A percentile compares a stretch with the other conserved stretches of the same genome.
Conservation (phyloP, 2,888 invertebrate genomes). For the Punctoribates punctum region DNA sequence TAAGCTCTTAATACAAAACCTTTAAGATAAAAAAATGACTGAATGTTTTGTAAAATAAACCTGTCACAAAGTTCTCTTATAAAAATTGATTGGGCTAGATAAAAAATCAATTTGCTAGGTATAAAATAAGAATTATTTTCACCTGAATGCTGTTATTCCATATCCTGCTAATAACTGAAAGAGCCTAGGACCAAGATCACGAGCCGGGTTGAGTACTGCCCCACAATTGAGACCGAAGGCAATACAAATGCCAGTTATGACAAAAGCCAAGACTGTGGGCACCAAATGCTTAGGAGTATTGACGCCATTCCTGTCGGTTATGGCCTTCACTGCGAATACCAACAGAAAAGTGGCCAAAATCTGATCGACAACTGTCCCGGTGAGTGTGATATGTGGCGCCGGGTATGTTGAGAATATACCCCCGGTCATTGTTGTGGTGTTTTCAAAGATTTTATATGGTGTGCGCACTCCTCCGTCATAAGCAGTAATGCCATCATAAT, state of each 20-base stretch:
- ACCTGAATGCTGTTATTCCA: slow-evolving; percentile 55
- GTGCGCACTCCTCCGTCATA: slow-evolving; percentile 52
- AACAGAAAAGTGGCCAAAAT: slow-evolving; percentile 56
- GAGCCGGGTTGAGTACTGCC: slow-evolving; percentile 61
- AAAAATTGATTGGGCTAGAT: too few species aligned
- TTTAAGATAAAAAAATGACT: too few species aligned
- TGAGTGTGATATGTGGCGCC: slow-evolving; percentile 53
- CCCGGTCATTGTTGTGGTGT: slow-evolving; percentile 53
- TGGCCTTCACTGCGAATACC: slow-evolving; percentile 55
- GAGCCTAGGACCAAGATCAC: slow-evolving; percentile 60
- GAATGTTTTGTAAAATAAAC: too few species aligned
- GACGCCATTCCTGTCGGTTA: slow-evolving; percentile 56
- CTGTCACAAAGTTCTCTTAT: too few species aligned
- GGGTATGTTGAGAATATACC: slow-evolving; percentile 60
- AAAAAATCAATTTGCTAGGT: too few species aligned
- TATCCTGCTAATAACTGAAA: slow-evolving; percentile 59
- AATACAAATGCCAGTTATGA: slow-evolving; percentile 56
- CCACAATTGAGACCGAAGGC: slow-evolving; percentile 60
- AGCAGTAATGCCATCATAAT: slow-evolving; percentile 50
- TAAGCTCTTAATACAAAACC: too few species aligned
- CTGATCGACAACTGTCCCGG: slow-evolving; percentile 58
- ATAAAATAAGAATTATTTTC: slow-evolving; percentile 39
- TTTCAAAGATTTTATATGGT: slow-evolving; percentile 47
- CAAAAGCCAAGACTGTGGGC: slow-evolving; percentile 51
- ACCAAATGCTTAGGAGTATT: slow-evolving; percentile 52